Evolutionary conservation across 1,140 invertebrate genomes (phyloP), one percentile per base, ranked within the genome.

Genomic region (Brachionus koreanus): DNA sequence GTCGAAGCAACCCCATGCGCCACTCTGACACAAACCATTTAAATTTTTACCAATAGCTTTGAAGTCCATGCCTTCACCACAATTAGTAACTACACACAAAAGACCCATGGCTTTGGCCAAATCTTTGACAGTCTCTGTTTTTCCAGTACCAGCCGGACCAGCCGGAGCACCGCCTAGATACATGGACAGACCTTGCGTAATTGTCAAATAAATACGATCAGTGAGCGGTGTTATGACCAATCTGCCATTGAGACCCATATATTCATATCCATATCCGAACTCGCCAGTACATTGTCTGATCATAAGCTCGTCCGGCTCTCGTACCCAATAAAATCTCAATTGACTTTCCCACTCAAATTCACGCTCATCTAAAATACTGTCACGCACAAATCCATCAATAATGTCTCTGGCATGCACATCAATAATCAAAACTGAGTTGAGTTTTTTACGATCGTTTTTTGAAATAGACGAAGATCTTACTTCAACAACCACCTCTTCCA

Each of bases 341-440:
- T 96, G 94, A 86, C 93, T 94, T 88, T 95, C 94, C 94, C 95
- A 97, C 83, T 94, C 92, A 85, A 96, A 97, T 87, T 96, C 94
- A 79, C 91, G 88, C 0, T 91, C 91, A 86, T 94, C 92, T 35
- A 93, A 91, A 35, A 96, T 92, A 87, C 93, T 90, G 87, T 96
- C 93, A 57, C 93, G 89, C 0, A 96, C 93, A 87, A 96, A 96
- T 1, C 88, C 90, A 85, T 95, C 94, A 63, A 96, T 92, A 79
- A 96, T 95, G 86, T 96, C 94, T 49, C 94, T 90, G 2, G 93
- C 93, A 87, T 96, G 94, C 0, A 96, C 94, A 86, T 96, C 94
- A 52, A 96, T 92, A 3, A 94, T 95, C 0, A 94, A 90, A 33
- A 95, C 91, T 0, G 93, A 93, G 84, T 94, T 93, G 85, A 95